phyloP scores from a whole-genome alignment of 2,888 invertebrate species.

The Ornithoptera alexandrae region DNA sequence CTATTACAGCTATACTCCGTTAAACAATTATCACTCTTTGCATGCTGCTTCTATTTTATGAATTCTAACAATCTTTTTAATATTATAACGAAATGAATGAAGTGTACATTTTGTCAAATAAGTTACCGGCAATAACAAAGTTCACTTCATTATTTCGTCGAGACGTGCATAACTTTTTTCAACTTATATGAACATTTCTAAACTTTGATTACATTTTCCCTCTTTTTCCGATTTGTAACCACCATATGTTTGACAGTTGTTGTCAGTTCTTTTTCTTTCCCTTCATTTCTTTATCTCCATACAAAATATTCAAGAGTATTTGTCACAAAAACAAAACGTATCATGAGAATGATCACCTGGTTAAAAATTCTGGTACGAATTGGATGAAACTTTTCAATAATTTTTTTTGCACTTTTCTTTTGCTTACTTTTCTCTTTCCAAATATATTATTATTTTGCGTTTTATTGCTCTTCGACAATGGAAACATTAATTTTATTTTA shows the following conservation, averaged over 20 bases:
- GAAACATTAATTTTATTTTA: constrained; percentile 66
- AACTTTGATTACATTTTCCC: constrained; percentile 34
- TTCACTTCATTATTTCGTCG: constrained; percentile 48
- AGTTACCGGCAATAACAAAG: background rate
- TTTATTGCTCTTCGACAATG: constrained; percentile 55
- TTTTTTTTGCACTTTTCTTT: constrained; percentile 68
- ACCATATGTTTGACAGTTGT: constrained; percentile 52
- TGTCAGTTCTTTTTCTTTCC: constrained; percentile 51
- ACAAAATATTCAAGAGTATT: constrained; percentile 40
- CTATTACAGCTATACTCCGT: constrained; percentile 70
- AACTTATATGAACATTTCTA: constrained; percentile 55
- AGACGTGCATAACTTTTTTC: constrained; percentile 54
- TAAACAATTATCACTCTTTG: constrained; percentile 70
- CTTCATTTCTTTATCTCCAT: constrained; percentile 49
- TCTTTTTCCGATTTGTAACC: constrained; percentile 53
- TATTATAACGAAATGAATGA: constrained; percentile 53
- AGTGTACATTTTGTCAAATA: constrained; percentile 33
- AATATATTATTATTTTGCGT: constrained; percentile 57
- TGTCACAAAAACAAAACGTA: constrained; percentile 8
- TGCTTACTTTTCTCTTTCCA: constrained; percentile 58
- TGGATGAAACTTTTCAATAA: constrained; percentile 56
- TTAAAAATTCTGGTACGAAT: constrained; percentile 40
- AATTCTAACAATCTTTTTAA: constrained; percentile 47
- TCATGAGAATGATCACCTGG: constrained; percentile 41
- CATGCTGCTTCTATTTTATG: constrained; percentile 76